Conservation (phyloP, 2,113 vertebrate species). For the Siphamia tubifer region DNA sequence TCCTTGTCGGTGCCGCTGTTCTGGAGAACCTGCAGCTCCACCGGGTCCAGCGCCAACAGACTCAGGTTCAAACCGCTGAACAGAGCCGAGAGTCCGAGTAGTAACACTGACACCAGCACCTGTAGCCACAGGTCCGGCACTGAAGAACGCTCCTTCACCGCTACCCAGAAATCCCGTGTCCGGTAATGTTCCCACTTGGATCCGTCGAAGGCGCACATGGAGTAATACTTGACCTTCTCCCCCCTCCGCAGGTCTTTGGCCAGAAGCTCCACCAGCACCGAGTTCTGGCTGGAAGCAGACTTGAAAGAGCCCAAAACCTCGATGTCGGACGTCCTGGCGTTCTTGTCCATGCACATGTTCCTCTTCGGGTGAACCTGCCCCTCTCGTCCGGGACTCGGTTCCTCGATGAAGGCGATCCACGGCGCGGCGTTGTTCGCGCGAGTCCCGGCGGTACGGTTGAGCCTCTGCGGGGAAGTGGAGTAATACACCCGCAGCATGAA, state of each 20-base stretch:
- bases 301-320: conserved; percentile 88
- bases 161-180: conserved; percentile 86
- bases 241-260: conserved; percentile 87
- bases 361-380: conserved; percentile 75
- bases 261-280: conserved; percentile 88
- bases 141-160: conserved; percentile 74
- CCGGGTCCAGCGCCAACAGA: conserved; percentile 90
- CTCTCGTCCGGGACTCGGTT: conserved; percentile 74
- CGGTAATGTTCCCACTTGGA: conserved; percentile 89
- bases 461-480: conserved; percentile 73
- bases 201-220: conserved; percentile 91
- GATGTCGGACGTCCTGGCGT: conserved; percentile 88
- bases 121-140: conserved; percentile 84
- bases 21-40: conserved; percentile 93
- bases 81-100: conserved; percentile 87
- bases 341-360: conserved; percentile 84
- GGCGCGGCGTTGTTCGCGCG: conserved; percentile 77
- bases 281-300: conserved; percentile 83
- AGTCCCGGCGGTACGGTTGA: conserved; percentile 66
- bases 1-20: conserved; percentile 92
- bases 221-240: conserved; percentile 86
- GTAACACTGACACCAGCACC: conserved; percentile 82
- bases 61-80: conserved; percentile 92
- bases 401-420: conserved; percentile 88
- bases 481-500: conserved; percentile 89